These are phyloP conservation scores for Auanema sp. DNA, from an alignment of 2,888 invertebrate species.

Conservation along the genomic window DNA sequence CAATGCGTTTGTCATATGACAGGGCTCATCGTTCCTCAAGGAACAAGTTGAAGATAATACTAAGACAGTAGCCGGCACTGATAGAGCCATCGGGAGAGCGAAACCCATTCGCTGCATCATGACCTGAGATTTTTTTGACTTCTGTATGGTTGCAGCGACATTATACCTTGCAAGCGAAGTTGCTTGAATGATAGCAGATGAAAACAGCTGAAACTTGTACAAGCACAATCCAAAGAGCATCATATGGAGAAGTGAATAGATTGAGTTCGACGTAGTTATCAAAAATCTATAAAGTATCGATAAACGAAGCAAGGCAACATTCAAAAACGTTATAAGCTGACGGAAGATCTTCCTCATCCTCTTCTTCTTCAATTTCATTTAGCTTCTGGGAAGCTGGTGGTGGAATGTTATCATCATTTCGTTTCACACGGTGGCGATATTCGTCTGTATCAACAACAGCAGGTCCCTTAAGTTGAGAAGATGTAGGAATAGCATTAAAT, in stretches of 20 bases:
- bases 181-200: slow-evolving; percentile 67
- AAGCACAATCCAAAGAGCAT: slow-evolving; percentile 64
- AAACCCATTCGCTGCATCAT: slow-evolving; percentile 92
- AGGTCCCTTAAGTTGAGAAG: too few relatives aligned
- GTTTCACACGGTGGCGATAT: slow-evolving; percentile 26
- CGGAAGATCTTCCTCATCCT: slow-evolving; percentile 39
- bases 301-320: background rate
- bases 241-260: slow-evolving; percentile 61
- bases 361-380: slow-evolving; percentile 10
- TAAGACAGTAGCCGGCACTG: slow-evolving; percentile 84
- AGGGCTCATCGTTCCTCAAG: slow-evolving; percentile 78
- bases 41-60: slow-evolving; percentile 44
- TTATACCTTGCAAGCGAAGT: slow-evolving; percentile 67
- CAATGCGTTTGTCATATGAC: slow-evolving; percentile 77
- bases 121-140: slow-evolving; percentile 31
- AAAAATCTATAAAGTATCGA: slow-evolving; percentile 44
- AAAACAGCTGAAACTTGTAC: slow-evolving; percentile 63
- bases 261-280: slow-evolving; percentile 58
- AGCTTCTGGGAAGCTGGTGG: background rate
- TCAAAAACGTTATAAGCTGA: slow-evolving; percentile 48
- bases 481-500: too few relatives aligned
- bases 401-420: slow-evolving; percentile 8
- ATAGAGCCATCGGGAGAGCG: slow-evolving; percentile 90
- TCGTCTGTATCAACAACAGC: slow-evolving; percentile 44
- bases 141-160: background rate